phyloP scores from a whole-genome alignment of 2,888 invertebrate species.

The Cephus sareptanus region DNA sequence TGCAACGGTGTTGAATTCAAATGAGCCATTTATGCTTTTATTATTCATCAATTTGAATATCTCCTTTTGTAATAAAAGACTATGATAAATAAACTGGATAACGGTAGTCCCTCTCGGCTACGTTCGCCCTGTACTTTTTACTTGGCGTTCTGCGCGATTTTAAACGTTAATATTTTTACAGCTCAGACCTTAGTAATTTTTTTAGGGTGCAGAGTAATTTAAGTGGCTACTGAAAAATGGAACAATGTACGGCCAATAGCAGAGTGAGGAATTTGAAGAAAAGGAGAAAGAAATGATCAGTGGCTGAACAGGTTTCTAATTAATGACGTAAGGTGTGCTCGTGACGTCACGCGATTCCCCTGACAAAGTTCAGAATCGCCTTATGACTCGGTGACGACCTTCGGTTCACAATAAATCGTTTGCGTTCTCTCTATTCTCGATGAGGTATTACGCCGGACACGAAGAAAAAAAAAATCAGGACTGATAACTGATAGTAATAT shows the following conservation, averaged over 20 bases:
- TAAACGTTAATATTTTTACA: not conserved
- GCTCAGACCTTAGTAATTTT: no score
- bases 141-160: not conserved
- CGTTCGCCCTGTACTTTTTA: not conserved
- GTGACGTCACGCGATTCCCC: constrained; percentile 34
- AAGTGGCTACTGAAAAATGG: not conserved
- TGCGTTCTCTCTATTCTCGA: not conserved
- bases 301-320: constrained; percentile 9
- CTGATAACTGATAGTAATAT: not conserved
- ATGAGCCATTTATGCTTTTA: no score
- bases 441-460: not conserved
- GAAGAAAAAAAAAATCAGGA: not conserved
- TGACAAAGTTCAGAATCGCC: constrained; percentile 42
- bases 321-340: constrained; percentile 12
- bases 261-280: not conserved
- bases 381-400: constrained; percentile 37
- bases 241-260: not conserved
- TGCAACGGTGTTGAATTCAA: no score
- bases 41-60: no score
- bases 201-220: not conserved
- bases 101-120: not conserved
- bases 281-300: not conserved
- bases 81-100: not conserved
- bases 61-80: no score
- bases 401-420: constrained; percentile 17